phyloP scores from a whole-genome alignment of 1,140 invertebrate species.

The Battus philenor region DNA sequence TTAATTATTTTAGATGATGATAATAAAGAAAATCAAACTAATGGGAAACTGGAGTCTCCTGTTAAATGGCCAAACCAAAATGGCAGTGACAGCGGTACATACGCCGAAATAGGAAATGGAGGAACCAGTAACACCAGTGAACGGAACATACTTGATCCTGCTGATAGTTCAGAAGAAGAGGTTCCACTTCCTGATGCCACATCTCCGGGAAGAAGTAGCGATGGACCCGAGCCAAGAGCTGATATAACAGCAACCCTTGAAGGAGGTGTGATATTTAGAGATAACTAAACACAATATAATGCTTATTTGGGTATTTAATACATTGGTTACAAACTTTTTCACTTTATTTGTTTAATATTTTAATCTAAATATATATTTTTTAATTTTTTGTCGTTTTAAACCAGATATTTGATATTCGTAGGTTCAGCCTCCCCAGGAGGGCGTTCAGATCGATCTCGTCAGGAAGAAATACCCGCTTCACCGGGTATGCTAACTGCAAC shows the following conservation, averaged over 20 bases:
- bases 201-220: slow-evolving; percentile 62
- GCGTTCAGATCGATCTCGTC: slow-evolving; percentile 57
- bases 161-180: slow-evolving; percentile 68
- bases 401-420: too few species aligned
- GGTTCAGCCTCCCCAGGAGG: slow-evolving; percentile 59
- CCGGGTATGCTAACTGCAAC: slow-evolving; percentile 66
- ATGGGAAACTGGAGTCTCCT: slow-evolving; percentile 63
- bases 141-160: slow-evolving; percentile 56
- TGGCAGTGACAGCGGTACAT: slow-evolving; percentile 66
- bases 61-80: slow-evolving; percentile 64
- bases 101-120: slow-evolving; percentile 60
- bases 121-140: slow-evolving; percentile 55
- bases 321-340: too few species aligned
- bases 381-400: too few species aligned
- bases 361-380: too few species aligned
- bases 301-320: too few species aligned
- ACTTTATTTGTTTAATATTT: too few species aligned
- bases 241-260: slow-evolving; percentile 63
- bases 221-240: slow-evolving; percentile 62
- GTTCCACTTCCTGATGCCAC: slow-evolving; percentile 61
- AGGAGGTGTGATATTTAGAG: slow-evolving; percentile 37
- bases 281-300: too few species aligned
- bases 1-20: slow-evolving; percentile 53
- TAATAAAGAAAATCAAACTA: slow-evolving; percentile 69
- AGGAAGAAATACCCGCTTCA: slow-evolving; percentile 63